Evolutionary conservation across 2,888 invertebrate species (phyloP).

Genomic region (Helicoverpa assulta): DNA sequence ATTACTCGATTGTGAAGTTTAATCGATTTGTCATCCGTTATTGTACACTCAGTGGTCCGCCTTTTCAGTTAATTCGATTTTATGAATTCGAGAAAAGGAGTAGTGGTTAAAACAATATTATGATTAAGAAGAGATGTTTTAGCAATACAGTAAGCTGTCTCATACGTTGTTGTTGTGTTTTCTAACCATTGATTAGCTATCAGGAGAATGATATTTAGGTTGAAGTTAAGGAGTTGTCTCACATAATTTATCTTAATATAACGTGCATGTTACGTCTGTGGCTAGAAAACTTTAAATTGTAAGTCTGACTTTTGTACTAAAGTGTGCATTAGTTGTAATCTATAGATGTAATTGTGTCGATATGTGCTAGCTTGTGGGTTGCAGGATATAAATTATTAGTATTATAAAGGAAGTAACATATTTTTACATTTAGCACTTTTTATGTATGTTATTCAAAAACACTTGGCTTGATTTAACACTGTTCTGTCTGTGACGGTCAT

Average conservation of each 20-base stretch:
- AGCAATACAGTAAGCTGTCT: conserved; percentile 52
- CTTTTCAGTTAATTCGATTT: conserved; percentile 64
- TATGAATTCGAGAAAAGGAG: conserved; percentile 63
- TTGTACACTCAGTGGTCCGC: conserved; percentile 46
- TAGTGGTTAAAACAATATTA: conserved; percentile 61
- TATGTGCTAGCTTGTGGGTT: conserved; percentile 56
- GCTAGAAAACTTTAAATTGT: conserved; percentile 69
- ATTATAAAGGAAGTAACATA: conserved; percentile 58
- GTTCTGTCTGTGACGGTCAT: conserved; percentile 52
- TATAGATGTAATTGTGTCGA: conserved; percentile 58
- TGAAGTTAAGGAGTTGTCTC: conserved; percentile 61
- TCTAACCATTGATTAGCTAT: conserved; percentile 57
- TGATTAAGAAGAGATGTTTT: conserved; percentile 49
- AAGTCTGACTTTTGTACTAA: conserved; percentile 85
- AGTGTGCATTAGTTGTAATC: conserved; percentile 63
- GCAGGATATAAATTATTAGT: conserved; percentile 63
- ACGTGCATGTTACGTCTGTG: conserved; percentile 64
- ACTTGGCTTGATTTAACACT: conserved; percentile 63
- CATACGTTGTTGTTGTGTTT: conserved; percentile 58
- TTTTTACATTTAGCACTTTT: conserved; percentile 62
- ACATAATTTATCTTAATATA: conserved; percentile 66
- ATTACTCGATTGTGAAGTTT: conserved; percentile 36
- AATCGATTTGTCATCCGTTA: conserved; percentile 45
- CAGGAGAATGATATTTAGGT: conserved; percentile 62
- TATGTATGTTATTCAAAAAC: conserved; percentile 53